phyloP scores from a whole-genome alignment of 2,888 invertebrate species.

The Melinopterus prodromus region DNA sequence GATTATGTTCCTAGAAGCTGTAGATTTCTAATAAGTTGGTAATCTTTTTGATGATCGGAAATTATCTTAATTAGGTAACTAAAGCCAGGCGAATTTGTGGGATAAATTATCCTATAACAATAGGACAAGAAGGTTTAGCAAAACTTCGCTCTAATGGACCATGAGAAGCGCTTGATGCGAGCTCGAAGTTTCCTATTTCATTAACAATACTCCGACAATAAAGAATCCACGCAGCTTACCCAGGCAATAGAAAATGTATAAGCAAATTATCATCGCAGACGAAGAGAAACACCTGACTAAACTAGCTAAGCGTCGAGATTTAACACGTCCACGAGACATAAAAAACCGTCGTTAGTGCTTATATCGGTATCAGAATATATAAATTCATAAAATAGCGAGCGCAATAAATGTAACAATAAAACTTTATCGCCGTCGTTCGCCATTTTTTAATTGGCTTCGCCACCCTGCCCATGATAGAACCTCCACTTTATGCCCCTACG shows the following conservation, averaged over 20 bases:
- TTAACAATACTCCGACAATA: neutral
- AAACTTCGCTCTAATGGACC: neutral
- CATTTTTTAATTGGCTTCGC: slow-evolving; percentile 16
- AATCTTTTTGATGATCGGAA: no score
- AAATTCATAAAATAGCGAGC: slow-evolving; percentile 17
- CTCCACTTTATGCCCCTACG: slow-evolving; percentile 10
- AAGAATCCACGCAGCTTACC: neutral
- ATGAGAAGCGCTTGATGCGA: neutral
- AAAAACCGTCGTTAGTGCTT: slow-evolving; percentile 9
- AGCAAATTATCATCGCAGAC: neutral
- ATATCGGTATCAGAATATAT: slow-evolving; percentile 19
- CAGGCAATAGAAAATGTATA: neutral
- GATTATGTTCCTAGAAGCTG: neutral
- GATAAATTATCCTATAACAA: neutral
- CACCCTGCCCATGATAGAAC: neutral
- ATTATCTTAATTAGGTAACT: neutral
- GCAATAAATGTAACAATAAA: slow-evolving; percentile 27
- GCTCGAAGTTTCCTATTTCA: neutral
- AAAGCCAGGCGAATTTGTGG: neutral
- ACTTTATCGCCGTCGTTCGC: slow-evolving; percentile 5
- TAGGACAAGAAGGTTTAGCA: neutral
- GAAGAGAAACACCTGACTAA: neutral
- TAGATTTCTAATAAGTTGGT: neutral
- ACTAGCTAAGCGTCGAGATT: neutral
- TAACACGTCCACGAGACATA: neutral